phyloP scores from a whole-genome alignment of 2,888 invertebrate species.

The Platycnemis pennipes region DNA sequence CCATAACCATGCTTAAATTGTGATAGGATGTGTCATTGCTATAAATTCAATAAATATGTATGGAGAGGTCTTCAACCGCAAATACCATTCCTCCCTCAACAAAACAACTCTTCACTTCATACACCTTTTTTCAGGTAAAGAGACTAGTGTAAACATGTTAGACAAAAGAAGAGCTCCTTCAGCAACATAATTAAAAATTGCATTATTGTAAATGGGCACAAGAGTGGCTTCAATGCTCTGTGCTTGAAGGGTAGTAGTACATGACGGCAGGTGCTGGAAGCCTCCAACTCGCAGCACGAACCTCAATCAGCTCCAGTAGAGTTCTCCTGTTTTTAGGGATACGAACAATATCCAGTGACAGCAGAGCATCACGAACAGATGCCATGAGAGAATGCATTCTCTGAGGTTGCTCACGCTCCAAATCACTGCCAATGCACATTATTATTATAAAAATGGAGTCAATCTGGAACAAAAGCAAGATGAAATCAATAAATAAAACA shows the following conservation, averaged over 20 bases:
- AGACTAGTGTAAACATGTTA: slow-evolving; percentile 36
- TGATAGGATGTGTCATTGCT: neutral
- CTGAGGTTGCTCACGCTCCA: slow-evolving; percentile 90
- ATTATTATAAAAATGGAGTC: slow-evolving; percentile 94
- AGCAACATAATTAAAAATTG: neutral
- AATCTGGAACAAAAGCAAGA: slow-evolving; percentile 81
- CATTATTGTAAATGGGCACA: neutral
- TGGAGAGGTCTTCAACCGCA: neutral
- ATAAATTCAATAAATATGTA: neutral
- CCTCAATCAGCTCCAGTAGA: slow-evolving; percentile 92
- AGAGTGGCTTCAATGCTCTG: neutral
- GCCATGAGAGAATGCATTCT: slow-evolving; percentile 90
- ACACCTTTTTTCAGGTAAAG: neutral
- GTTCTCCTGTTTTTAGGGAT: slow-evolving; percentile 90
- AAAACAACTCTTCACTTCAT: neutral
- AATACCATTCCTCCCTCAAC: neutral
- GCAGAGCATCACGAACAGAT: slow-evolving; percentile 91
- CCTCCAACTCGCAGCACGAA: slow-evolving; percentile 95
- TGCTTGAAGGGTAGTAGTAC: slow-evolving; percentile 82
- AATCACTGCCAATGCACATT: slow-evolving; percentile 92
- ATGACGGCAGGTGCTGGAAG: slow-evolving; percentile 93
- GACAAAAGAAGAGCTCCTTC: neutral
- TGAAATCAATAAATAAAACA: neutral
- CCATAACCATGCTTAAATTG: neutral
- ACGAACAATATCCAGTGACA: slow-evolving; percentile 76